These are phyloP conservation scores for Neomonachus schauinslandi DNA, from an alignment of 2,113 vertebrate genomes.

Conservation along the genomic window DNA sequence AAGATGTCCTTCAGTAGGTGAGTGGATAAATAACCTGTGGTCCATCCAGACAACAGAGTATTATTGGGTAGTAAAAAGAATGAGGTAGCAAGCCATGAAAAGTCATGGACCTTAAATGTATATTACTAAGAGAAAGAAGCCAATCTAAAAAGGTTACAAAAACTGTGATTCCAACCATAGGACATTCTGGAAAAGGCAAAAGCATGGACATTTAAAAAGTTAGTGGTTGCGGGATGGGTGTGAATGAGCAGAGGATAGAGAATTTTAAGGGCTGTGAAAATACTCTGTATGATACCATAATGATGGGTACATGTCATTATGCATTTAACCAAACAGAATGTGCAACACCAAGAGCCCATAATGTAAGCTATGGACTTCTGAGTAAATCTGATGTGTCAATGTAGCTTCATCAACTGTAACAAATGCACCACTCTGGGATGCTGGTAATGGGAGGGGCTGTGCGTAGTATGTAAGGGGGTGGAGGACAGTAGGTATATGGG, in stretches of 20 bases:
- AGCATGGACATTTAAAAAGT: not conserved
- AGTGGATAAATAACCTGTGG: not conserved
- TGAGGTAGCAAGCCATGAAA: not conserved
- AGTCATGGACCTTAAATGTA: not conserved
- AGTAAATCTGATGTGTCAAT: not conserved
- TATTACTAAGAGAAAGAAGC: not conserved
- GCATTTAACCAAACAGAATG: not conserved
- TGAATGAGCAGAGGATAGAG: not conserved
- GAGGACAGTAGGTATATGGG: not conserved
- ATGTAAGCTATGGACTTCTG: not conserved
- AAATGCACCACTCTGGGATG: not conserved
- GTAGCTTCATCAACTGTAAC: not conserved
- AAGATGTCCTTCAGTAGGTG: not conserved
- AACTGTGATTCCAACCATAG: not conserved
- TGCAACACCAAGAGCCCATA: not conserved
- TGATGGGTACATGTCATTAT: not conserved
- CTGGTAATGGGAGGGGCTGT: not conserved
- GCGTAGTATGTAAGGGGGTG: not conserved
- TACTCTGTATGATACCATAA: not conserved
- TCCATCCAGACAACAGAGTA: not conserved
- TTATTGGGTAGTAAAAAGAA: not conserved
- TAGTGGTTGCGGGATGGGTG: not conserved
- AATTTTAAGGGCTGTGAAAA: not conserved
- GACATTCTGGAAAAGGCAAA: not conserved
- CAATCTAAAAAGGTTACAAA: not conserved